A percentile compares a stretch with the other conserved stretches of the same genome.
phyloP scores from a whole-genome alignment of 2,888 invertebrate species.

The Hydrotaea diabolus region DNA sequence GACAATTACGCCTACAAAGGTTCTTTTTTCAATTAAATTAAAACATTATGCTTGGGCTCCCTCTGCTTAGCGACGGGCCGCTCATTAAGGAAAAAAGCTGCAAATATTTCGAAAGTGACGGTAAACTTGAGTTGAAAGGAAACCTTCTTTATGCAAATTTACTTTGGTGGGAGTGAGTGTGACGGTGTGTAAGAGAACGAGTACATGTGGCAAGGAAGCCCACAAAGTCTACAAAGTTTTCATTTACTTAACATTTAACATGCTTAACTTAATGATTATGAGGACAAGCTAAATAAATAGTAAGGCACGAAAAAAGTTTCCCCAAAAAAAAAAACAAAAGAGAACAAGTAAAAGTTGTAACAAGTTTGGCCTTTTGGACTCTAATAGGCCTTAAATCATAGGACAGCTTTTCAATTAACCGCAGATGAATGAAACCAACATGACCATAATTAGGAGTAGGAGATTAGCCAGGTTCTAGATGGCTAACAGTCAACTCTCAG shows the following conservation, averaged over 20 bases:
- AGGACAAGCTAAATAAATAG: constrained; percentile 48
- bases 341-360: background rate
- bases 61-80: background rate
- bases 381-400: too few species aligned
- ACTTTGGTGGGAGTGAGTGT: background rate
- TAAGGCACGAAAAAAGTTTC: background rate
- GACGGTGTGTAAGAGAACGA: too few species aligned
- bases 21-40: constrained; percentile 6
- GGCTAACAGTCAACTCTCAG: too few species aligned
- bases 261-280: constrained; percentile 30
- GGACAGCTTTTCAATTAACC: too few species aligned
- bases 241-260: constrained; percentile 50
- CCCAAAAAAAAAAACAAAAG: background rate
- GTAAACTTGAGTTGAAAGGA: background rate
- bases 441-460: too few species aligned
- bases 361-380: too few species aligned
- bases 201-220: background rate
- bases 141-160: constrained; percentile 47
- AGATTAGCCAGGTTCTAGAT: too few species aligned
- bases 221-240: constrained; percentile 54
- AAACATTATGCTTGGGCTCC: constrained; percentile 18
- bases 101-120: background rate
- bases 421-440: too few species aligned
- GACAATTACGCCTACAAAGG: constrained; percentile 3
- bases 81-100: background rate